Evolutionary conservation across 2,797 vertebrate genomes (phyloP), one percentile per base, ranked within the genome.

Genomic region (Cryptoprocta ferox): DNA sequence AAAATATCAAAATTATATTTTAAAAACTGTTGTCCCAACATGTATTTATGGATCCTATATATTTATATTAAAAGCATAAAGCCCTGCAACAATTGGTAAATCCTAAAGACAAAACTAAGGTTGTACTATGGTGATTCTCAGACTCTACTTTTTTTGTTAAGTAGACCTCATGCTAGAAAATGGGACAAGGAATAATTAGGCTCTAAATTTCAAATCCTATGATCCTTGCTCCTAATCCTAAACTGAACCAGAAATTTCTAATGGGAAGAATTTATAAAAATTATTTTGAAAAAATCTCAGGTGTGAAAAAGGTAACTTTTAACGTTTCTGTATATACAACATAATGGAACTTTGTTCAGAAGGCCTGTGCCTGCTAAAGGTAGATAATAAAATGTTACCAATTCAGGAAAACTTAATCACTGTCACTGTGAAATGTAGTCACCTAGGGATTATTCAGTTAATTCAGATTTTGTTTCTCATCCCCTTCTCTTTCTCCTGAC

Each of bases 231-330:
- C 50, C 19, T 76, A 66, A 76, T 6, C 6, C 28, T 39, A 93
- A 81, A 61, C 8, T 13, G 42, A 85, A 53, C 21, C 35, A n/a
- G 9, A 84, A 16, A 35, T 73, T 97, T 84, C 16, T 19, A 63
- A 6, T n/a, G n/a, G 1, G 6, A 94, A 75, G 30, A 84, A 71
- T 12, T 88, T 89, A 53, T 24, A 95, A 90, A 65, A 61, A 11
- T n/a, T 59, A 83, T 84, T 94, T 79, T 53, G 2, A n/a, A 88
- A 93, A 92, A 28, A 82, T 66, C 48, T 79, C 65, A 75, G n/a
- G 5, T 30, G 1, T 50, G 39, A 75, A 48, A 95, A 79, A 76
- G n/a, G 32, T 78, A 93, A 65, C 18, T 39, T 76, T 63, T 83
- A 32, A 79, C 50, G 63, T 88, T 79, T 83, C 26, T 91, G 16